These are phyloP conservation scores for Desoria tigrina DNA, from an alignment of 2,888 invertebrate species.

Conservation along the genomic window DNA sequence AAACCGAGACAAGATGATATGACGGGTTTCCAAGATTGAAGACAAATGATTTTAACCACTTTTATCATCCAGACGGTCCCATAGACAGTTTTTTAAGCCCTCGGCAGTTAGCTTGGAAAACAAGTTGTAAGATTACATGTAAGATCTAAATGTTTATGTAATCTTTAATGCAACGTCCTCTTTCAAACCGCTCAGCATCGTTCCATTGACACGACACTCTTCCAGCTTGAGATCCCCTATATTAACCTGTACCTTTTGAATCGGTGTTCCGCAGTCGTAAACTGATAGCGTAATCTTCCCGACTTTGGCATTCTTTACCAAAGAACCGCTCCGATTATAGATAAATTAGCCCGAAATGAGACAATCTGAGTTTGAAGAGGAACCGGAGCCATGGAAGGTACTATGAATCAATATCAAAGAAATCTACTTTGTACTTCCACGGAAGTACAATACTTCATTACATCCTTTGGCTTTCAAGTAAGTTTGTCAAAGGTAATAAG, in stretches of 20 bases:
- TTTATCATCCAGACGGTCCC: not conserved
- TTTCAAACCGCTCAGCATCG: conserved; percentile 1
- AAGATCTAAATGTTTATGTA: conserved; percentile 11
- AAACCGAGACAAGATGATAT: conserved; percentile 4
- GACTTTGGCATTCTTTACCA: no score
- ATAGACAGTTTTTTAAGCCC: conserved; percentile 11
- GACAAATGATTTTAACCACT: no score
- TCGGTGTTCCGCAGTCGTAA: no score
- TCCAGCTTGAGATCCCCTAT: not conserved
- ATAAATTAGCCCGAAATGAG: conserved; percentile 13
- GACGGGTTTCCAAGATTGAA: not conserved
- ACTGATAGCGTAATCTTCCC: no score
- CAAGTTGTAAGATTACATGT: conserved; percentile 16
- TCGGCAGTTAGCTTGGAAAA: not conserved
- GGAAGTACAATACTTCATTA: no score
- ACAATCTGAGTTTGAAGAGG: not conserved
- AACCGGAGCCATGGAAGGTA: conserved; percentile 9
- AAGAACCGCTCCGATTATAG: conserved; percentile 6
- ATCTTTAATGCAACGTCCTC: not conserved
- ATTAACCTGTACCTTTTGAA: not conserved
- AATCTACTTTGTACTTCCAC: no score
- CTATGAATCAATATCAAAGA: no score
- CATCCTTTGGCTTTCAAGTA: no score
- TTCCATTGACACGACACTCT: not conserved
- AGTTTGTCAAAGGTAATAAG: no score